Base-by-base conservation (phyloP, 2,113 vertebrate genomes). In the Tichodroma muraria region DNA sequence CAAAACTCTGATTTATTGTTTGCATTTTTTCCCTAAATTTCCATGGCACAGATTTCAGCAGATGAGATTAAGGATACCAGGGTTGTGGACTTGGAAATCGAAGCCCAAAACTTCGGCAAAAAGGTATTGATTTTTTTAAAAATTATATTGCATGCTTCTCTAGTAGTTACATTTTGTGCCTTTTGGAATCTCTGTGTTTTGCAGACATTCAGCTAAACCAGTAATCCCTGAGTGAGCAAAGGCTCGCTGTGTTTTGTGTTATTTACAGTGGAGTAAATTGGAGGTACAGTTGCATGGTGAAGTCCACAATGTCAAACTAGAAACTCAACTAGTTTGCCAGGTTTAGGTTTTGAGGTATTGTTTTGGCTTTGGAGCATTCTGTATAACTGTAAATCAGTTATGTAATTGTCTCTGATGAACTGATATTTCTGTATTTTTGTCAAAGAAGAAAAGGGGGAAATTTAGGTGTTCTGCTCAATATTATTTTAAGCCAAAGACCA, bases 41-140 rank as follows among this genome's bases (percentile, higher is more conserved):
- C n/a, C 11, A 9, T 75, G 72, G 17, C 38, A n/a, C 93, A 99
- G 99, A 91, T 99, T 89, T 97, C 97, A 44, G 99, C 98, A 57
- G 99, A 99, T 73, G 99, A 99, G 96, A 96, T 99, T 33, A 99
- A 98, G 89, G 99, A 99, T 93, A 98, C 97, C 71, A 98, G 98
- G 85, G 93, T 98, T 85, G 97, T 99, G 31, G 97, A 96, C 65
- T 78, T 99, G 94, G 98, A 99, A 84, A 64, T 98, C 20, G 98
- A 99, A 94, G 99, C 99, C 76, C 98, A 93, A 97, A 98, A 98
- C 80, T 97, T 99, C 54, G 99, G 99, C 91, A 99, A 99, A 88
- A 99, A 99, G 98, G 98, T 99, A 90, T 11, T 80, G 25, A 28
- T 40, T 65, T 64, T 9, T 4, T 0, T 20, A 76, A 42, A 27